Percentiles rank a stretch among this genome's conserved stretches.
These are phyloP conservation scores for Trachelus tabidus DNA, from an alignment of 2,888 invertebrate genomes.

Conservation along the genomic window DNA sequence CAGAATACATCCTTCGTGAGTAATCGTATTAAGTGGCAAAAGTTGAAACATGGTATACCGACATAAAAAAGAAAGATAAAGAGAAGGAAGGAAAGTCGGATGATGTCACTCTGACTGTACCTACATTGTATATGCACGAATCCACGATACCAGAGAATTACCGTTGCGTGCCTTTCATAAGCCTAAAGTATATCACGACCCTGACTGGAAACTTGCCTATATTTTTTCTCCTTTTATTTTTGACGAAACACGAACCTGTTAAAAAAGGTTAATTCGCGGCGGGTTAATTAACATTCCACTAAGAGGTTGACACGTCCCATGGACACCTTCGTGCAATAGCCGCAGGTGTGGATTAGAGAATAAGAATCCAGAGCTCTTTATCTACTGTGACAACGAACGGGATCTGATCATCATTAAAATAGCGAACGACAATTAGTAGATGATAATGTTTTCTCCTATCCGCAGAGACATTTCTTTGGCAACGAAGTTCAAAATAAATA, in stretches of 20 bases:
- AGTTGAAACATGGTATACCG: background rate
- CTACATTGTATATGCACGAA: background rate
- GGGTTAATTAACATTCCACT: background rate
- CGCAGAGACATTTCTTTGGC: background rate
- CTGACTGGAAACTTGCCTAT: background rate
- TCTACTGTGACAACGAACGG: background rate
- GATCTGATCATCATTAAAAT: too few relatives aligned
- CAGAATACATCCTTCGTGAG: background rate
- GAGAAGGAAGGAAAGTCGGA: background rate
- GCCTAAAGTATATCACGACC: background rate
- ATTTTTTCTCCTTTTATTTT: background rate
- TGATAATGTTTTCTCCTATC: background rate
- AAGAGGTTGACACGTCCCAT: background rate
- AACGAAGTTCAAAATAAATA: background rate
- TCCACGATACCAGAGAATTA: background rate
- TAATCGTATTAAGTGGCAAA: background rate
- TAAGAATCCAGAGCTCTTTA: too few relatives aligned
- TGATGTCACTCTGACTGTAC: background rate
- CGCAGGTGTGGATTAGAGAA: too few relatives aligned
- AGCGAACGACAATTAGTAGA: background rate
- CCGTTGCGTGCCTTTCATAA: background rate
- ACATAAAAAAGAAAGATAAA: background rate
- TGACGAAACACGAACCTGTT: background rate
- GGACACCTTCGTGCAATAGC: too few relatives aligned
- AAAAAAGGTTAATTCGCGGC: background rate